A percentile compares a stretch with the other conserved stretches of the same genome.
Evolutionary conservation across 2,888 invertebrate species (phyloP).

Genomic region (Beris chalybata): DNA sequence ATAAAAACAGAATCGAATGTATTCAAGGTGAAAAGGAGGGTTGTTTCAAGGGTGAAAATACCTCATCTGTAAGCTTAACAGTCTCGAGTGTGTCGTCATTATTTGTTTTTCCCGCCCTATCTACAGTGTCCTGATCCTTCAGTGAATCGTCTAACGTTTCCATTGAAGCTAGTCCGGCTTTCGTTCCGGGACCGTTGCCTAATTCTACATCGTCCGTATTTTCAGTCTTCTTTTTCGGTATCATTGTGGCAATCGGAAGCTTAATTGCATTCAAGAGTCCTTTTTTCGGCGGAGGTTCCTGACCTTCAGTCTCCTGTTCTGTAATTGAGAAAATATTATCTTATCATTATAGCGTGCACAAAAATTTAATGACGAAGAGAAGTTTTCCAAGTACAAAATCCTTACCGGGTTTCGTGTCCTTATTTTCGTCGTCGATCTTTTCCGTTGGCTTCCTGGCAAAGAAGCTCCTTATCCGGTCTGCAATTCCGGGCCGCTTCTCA

Average conservation of each 20-base stretch:
- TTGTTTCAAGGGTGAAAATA: slow-evolving; percentile 33
- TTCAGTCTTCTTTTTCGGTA: slow-evolving; percentile 59
- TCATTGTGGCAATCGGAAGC: slow-evolving; percentile 65
- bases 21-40: too few relatives aligned
- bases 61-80: slow-evolving; percentile 61
- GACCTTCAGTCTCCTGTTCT: slow-evolving; percentile 48
- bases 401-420: slow-evolving; percentile 48
- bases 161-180: slow-evolving; percentile 77
- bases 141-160: slow-evolving; percentile 78
- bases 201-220: slow-evolving; percentile 57
- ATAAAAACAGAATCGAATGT: slow-evolving; percentile 22
- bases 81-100: slow-evolving; percentile 74
- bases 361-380: neutral
- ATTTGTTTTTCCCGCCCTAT: slow-evolving; percentile 52
- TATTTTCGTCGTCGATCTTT: slow-evolving; percentile 44
- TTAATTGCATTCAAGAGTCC: slow-evolving; percentile 65
- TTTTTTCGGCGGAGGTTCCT: slow-evolving; percentile 54
- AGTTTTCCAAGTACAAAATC: neutral
- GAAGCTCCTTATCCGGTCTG: slow-evolving; percentile 60
- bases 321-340: neutral
- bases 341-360: neutral
- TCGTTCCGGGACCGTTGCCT: slow-evolving; percentile 60
- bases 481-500: slow-evolving; percentile 51
- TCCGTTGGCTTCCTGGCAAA: slow-evolving; percentile 57
- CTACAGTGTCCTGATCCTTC: slow-evolving; percentile 64